phyloP scores from a whole-genome alignment of 2,113 vertebrate species.

The Myrmecophaga tridactyla region DNA sequence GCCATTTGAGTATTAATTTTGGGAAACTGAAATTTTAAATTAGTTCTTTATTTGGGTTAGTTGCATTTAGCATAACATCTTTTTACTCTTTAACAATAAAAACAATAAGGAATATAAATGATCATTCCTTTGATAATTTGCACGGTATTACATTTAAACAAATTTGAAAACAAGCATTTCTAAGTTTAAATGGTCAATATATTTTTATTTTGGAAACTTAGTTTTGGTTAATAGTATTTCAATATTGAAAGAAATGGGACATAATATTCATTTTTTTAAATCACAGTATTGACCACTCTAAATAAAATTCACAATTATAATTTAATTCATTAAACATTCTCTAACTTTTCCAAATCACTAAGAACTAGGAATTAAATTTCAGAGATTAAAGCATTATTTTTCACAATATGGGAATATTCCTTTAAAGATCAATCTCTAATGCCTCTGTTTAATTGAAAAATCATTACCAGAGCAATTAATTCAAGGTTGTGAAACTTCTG shows the following conservation, averaged over 20 bases:
- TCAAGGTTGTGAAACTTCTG: neutral
- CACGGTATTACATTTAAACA: neutral
- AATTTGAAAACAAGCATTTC: too few species aligned
- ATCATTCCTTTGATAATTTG: neutral
- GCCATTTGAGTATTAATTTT: neutral
- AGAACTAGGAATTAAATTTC: neutral
- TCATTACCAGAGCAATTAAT: neutral
- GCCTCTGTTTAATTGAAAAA: neutral
- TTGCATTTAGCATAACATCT: neutral
- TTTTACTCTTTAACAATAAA: neutral
- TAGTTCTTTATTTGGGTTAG: neutral
- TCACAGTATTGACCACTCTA: neutral
- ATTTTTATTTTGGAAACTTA: neutral
- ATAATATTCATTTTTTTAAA: neutral
- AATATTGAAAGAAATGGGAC: neutral
- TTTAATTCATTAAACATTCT: neutral
- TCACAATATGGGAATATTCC: neutral
- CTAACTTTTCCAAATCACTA: neutral
- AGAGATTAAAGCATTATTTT: neutral
- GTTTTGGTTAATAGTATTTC: neutral
- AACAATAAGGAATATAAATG: neutral
- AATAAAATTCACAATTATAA: constrained; percentile 4
- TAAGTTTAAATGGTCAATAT: neutral
- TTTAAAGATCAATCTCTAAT: neutral
- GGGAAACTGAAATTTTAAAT: neutral